Conservation (phyloP, 2,888 invertebrate species). For the Merodon equestris region DNA sequence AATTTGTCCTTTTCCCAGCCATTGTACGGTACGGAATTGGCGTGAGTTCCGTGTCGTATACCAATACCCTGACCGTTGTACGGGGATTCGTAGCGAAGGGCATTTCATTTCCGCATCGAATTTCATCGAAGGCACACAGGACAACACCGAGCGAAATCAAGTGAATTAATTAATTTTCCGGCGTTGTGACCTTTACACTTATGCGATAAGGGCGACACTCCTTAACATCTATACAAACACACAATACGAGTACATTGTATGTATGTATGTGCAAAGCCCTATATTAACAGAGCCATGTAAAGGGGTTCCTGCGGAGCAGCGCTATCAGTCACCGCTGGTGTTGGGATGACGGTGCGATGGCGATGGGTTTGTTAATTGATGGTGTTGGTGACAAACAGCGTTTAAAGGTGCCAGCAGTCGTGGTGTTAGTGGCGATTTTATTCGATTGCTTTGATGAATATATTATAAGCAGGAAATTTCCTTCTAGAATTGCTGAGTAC, state of each 20-base stretch:
- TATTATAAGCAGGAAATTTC: slow-evolving; percentile 61
- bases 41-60: not conserved
- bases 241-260: too few relatives aligned
- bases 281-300: slow-evolving; percentile 47
- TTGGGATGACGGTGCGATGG: not conserved
- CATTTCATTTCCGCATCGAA: slow-evolving; percentile 64
- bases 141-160: slow-evolving; percentile 49
- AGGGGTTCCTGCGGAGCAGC: slow-evolving; percentile 28
- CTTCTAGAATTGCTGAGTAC: slow-evolving; percentile 54
- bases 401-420: slow-evolving; percentile 2
- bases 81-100: slow-evolving; percentile 23
- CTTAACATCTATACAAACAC: slow-evolving; percentile 28
- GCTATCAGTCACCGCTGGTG: not conserved
- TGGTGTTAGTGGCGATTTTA: slow-evolving; percentile 28
- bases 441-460: slow-evolving; percentile 67
- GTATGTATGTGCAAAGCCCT: slow-evolving; percentile 39
- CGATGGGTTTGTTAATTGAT: not conserved
- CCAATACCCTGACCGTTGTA: not conserved
- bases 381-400: slow-evolving; percentile 11
- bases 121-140: slow-evolving; percentile 45
- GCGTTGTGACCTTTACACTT: slow-evolving; percentile 63
- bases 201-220: slow-evolving; percentile 42
- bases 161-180: slow-evolving; percentile 69
- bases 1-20: slow-evolving; percentile 38
- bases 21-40: too few relatives aligned